Evolutionary conservation across 2,113 vertebrate genomes (phyloP).

Genomic region (Nesoenas mayeri): DNA sequence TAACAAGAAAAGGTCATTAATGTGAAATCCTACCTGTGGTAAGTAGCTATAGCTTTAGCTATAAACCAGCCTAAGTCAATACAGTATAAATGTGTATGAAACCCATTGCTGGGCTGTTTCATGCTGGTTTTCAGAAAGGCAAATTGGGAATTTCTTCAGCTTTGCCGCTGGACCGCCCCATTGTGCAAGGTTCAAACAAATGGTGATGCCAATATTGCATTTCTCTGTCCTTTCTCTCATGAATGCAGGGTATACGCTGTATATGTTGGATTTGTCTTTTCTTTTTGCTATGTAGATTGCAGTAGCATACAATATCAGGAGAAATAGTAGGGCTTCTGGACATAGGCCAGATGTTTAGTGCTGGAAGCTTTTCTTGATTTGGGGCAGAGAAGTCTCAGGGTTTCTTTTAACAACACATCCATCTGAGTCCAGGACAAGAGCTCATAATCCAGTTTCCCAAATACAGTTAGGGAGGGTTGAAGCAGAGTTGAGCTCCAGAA

Average conservation of each 20-base stretch:
- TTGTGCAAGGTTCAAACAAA: neutral
- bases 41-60: neutral
- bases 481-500: neutral
- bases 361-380: neutral
- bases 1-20: neutral
- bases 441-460: neutral
- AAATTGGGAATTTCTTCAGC: neutral
- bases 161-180: neutral
- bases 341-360: neutral
- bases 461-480: fast-evolving
- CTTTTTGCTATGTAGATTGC: neutral
- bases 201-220: fast-evolving
- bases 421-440: neutral
- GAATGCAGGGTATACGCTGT: fast-evolving
- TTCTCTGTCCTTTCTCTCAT: neutral
- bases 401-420: neutral
- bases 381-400: neutral
- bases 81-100: neutral
- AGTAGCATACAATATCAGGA: neutral
- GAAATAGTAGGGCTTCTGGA: neutral
- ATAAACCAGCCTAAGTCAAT: neutral
- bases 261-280: neutral
- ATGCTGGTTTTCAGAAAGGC: neutral
- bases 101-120: neutral
- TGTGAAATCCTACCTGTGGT: neutral